These are phyloP conservation scores for Nephrotoma guestfalica DNA, from an alignment of 2,888 invertebrate species.

Conservation along the genomic window DNA sequence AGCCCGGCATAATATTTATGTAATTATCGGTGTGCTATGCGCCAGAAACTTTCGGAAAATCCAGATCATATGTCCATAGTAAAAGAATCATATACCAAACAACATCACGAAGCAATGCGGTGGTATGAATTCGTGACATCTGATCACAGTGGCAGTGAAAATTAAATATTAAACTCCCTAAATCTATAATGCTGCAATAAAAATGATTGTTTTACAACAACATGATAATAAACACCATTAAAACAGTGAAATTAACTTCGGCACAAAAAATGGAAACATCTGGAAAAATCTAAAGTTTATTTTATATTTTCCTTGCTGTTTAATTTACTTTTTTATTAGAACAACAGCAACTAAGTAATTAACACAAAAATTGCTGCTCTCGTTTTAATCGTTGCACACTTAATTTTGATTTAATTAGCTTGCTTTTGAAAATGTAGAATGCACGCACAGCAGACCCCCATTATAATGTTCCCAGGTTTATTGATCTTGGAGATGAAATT, in stretches of 20 bases:
- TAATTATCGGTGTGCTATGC: too few relatives aligned
- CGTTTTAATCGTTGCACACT: neutral
- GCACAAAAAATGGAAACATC: neutral
- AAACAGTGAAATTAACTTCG: neutral
- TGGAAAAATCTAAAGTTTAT: neutral
- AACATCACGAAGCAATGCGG: too few relatives aligned
- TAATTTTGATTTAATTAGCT: neutral
- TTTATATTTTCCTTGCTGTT: too few relatives aligned
- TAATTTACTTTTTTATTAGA: too few relatives aligned
- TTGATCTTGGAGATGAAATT: too few relatives aligned
- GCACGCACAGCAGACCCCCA: neutral
- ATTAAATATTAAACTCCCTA: neutral
- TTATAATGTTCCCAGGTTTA: neutral
- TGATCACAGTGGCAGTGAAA: neutral
- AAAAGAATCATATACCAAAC: too few relatives aligned
- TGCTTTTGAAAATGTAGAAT: neutral
- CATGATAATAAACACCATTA: neutral
- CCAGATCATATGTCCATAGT: too few relatives aligned
- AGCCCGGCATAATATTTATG: too few relatives aligned
- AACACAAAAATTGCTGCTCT: neutral
- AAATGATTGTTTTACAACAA: neutral
- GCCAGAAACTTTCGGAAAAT: too few relatives aligned
- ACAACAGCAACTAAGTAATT: neutral
- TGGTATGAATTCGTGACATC: neutral
- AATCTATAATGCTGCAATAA: neutral